Base-by-base conservation (phyloP, 2,113 vertebrate species). In the Phyllostomus discolor region DNA sequence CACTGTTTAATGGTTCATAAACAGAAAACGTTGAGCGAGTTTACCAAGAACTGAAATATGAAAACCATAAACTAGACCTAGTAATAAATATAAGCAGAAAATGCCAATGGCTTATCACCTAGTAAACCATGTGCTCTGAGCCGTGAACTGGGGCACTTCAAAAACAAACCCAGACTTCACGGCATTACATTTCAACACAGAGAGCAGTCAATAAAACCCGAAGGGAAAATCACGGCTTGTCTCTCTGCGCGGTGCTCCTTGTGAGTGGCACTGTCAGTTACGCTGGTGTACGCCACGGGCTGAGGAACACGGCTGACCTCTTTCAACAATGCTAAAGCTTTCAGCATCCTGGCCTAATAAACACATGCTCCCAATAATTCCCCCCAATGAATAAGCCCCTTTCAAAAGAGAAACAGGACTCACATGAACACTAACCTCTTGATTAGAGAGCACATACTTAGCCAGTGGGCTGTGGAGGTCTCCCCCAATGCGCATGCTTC, bases 321-420 rank as follows among this genome's bases (percentile, higher is more conserved):
- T 98, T 97, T 97, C 97, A 98, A 97, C 70, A 95, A 96, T 59
- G 64, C 87, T 92, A 89, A 52, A 97, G 97, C 88, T 93, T 97
- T 96, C 95, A 67, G 89, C 89, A 95, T 76, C 84, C 92, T 16
- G 48, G 97, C 82, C 96, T 96, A 94, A 98, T 97, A 97, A 98
- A 98, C 97, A 98, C 94, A 91, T 98, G 98, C 98, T 98, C 94
- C 96, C 91, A 98, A 95, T 98, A 98, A 97, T 92, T 98, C n/a
- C 88, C 88, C 66, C 96, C 97, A 95, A 92, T 97, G 97, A 95
- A 97, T 94, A 91, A 41, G 7, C 89, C 96, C 95, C 97, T 94
- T 98, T 98, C 97, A 98, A 98, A 98, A 96, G 69, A 93, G 70
- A 98, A 98, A 80, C 31, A 70, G 62, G 69, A 75, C 87, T 96